A percentile compares a stretch with the other conserved stretches of the same genome.
These are phyloP conservation scores for Aptenodytes patagonicus DNA, from an alignment of 2,113 vertebrate genomes.

Conservation along the genomic window DNA sequence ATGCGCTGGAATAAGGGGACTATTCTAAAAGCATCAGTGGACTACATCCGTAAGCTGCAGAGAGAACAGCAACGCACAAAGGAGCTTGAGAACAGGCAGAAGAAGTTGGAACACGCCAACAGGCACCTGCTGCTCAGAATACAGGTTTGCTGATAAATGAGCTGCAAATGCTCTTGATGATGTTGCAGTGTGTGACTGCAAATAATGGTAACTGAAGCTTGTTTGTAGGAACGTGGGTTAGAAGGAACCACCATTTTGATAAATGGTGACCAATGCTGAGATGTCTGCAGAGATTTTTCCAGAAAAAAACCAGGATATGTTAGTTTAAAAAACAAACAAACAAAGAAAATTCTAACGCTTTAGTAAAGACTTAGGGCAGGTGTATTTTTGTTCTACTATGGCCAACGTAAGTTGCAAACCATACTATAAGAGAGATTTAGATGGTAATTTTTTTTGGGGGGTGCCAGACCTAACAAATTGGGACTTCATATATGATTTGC, in stretches of 20 bases:
- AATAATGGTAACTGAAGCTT: background rate
- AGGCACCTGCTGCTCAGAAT: slow-evolving; percentile 91
- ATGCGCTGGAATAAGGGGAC: slow-evolving; percentile 99
- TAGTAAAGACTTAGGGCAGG: background rate
- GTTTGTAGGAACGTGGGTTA: background rate
- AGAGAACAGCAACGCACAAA: slow-evolving; percentile 92
- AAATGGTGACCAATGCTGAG: background rate
- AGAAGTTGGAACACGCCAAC: slow-evolving; percentile 94
- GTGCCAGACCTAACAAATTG: background rate
- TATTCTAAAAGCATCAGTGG: slow-evolving; percentile 96
- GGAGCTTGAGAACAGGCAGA: slow-evolving; percentile 94
- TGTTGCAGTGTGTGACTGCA: background rate
- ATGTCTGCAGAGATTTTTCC: background rate
- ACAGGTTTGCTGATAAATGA: slow-evolving; percentile 79
- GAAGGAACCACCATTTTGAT: fast-evolving
- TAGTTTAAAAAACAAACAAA: background rate
- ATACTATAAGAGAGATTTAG: background rate
- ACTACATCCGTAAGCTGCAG: slow-evolving; percentile 95
- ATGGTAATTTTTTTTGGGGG: background rate
- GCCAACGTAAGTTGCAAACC: background rate
- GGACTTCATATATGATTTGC: background rate
- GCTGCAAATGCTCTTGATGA: background rate
- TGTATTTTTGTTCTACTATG: background rate
- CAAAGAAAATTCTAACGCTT: background rate
- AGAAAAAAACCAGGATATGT: fast-evolving